Evolutionary conservation across 92 coral and sea anemone species (phyloP).

Genomic region (Galaxea fascicularis): DNA sequence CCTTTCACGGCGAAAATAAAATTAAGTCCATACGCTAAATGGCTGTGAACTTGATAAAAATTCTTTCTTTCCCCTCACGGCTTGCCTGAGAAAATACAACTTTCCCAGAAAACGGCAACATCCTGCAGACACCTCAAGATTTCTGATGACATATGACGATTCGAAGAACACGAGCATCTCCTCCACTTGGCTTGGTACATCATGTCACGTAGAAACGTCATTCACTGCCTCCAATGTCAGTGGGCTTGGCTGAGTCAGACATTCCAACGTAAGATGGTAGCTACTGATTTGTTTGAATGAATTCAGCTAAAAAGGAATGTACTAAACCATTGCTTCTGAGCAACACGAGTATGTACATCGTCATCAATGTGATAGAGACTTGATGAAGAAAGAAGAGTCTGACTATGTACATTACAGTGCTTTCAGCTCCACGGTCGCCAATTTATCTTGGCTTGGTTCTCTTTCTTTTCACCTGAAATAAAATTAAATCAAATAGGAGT

Average conservation of each 20-base stretch:
- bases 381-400: background rate
- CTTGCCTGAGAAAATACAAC: background rate
- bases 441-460: slow-evolving; percentile 39
- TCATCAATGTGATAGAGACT: background rate
- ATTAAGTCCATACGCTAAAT: background rate
- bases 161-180: background rate
- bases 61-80: background rate
- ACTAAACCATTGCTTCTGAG: background rate
- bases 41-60: background rate
- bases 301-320: background rate
- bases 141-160: background rate
- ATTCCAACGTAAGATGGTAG: background rate
- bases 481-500: background rate
- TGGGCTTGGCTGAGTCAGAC: background rate
- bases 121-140: background rate
- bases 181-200: background rate
- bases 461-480: slow-evolving; percentile 28
- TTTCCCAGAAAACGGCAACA: background rate
- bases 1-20: background rate
- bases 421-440: background rate
- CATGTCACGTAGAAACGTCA: background rate
- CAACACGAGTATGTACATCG: background rate
- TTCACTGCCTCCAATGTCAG: background rate
- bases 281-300: background rate
- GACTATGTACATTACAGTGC: slow-evolving; percentile 4